Evolutionary conservation across 1,140 invertebrate genomes (phyloP).

Genomic region (Idris sp.): DNA sequence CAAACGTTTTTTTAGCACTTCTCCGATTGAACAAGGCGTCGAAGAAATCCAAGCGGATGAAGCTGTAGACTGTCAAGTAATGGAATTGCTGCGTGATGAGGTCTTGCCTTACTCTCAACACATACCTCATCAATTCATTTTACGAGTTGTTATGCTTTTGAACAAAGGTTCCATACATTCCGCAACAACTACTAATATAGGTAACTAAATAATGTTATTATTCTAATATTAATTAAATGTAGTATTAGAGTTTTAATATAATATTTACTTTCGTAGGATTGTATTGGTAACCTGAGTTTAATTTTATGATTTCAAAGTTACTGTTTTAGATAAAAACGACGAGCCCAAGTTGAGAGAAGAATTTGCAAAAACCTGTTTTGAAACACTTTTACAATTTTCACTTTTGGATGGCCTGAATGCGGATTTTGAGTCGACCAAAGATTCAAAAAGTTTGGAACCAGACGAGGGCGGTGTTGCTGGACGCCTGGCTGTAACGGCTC

Average conservation of each 20-base stretch:
- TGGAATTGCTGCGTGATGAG: conserved; percentile 90
- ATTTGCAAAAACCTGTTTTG: conserved; percentile 97
- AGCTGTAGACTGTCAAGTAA: conserved; percentile 90
- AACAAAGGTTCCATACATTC: conserved; percentile 96
- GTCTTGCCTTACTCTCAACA: conserved; percentile 88
- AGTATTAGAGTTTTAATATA: too few relatives aligned
- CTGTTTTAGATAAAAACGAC: conserved; percentile 81
- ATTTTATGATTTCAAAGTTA: conserved; percentile 13
- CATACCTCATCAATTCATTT: conserved; percentile 91
- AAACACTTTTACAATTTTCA: conserved; percentile 96
- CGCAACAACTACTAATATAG: conserved; percentile 83
- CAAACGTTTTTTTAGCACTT: conserved; percentile 43
- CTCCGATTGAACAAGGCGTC: conserved; percentile 83
- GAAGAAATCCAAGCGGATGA: conserved; percentile 92
- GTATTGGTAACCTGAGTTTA: too few relatives aligned
- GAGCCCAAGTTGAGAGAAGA: conserved; percentile 93
- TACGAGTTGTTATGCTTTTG: conserved; percentile 91
- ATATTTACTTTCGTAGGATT: too few relatives aligned
- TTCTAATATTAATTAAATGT: neutral
- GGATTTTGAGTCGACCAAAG: conserved; percentile 77
- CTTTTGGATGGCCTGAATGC: conserved; percentile 83
- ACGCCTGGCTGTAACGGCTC: conserved; percentile 91
- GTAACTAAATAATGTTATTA: conserved; percentile 67
- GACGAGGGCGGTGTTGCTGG: conserved; percentile 85
- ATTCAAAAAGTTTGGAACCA: conserved; percentile 67